Evolutionary conservation across 2,888 invertebrate genomes (phyloP).

Genomic region (Pristionchus mayeri): DNA sequence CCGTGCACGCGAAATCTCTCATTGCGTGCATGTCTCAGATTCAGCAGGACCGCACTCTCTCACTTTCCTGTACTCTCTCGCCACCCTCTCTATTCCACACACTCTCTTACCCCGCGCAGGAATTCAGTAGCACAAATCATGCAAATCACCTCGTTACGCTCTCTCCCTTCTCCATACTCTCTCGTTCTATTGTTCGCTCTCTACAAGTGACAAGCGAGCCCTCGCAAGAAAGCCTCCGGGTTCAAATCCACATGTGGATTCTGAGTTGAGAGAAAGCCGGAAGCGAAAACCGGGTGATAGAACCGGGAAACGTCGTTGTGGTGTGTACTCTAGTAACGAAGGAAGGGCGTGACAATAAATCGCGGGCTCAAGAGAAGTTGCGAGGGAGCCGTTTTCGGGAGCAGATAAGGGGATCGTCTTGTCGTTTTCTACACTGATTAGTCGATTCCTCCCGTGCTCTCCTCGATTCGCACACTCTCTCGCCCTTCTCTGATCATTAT

Average conservation of each 20-base stretch:
- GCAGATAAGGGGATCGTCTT: slow-evolving; percentile 1
- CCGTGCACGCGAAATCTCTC: background rate
- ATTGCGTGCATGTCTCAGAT: slow-evolving; percentile 2
- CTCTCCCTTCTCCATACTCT: background rate
- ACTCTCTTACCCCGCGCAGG: background rate
- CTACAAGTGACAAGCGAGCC: background rate
- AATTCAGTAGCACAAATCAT: slow-evolving; percentile 6
- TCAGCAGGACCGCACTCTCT: background rate
- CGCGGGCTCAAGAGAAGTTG: background rate
- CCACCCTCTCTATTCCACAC: background rate
- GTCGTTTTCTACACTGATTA: slow-evolving; percentile 10
- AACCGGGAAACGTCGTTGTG: background rate
- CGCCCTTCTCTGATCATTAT: background rate
- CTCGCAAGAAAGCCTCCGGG: background rate
- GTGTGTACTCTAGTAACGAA: background rate
- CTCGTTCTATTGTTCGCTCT: slow-evolving; percentile 14
- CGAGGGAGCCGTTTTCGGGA: slow-evolving; percentile 15
- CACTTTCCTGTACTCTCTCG: background rate
- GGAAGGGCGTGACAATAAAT: background rate
- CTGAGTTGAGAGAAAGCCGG: background rate
- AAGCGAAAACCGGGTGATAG: no score
- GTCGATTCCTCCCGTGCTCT: background rate
- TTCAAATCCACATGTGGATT: background rate
- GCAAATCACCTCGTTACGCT: slow-evolving; percentile 26
- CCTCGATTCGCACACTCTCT: background rate